Conservation (phyloP, 2,113 vertebrate species). For the Etia nguti region DNA sequence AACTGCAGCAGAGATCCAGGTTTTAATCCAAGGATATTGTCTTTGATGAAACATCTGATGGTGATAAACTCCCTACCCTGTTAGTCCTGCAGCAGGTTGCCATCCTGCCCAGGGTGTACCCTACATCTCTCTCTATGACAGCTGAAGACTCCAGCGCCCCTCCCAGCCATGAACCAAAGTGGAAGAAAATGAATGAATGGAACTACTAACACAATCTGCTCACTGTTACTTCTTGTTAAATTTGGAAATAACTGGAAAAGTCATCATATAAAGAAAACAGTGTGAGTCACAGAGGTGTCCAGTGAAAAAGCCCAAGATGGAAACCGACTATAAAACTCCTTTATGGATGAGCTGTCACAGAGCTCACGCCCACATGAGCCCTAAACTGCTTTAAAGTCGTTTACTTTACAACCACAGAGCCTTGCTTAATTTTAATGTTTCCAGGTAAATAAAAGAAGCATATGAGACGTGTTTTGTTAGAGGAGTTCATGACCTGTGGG, state of each 20-base stretch:
- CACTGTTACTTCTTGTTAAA: neutral
- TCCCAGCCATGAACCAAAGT: neutral
- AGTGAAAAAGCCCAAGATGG: neutral
- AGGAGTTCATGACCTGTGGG: neutral
- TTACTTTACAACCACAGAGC: neutral
- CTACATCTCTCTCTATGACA: neutral
- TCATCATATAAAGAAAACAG: neutral
- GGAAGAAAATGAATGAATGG: neutral
- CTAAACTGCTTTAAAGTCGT: neutral
- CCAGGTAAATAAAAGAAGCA: neutral
- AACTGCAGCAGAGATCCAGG: neutral
- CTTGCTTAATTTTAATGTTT: neutral
- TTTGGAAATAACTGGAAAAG: neutral
- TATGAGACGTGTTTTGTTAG: neutral
- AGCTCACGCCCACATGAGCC: neutral
- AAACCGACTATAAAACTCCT: fast-evolving
- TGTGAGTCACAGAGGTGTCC: neutral
- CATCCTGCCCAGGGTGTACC: neutral
- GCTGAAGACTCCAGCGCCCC: neutral
- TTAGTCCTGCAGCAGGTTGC: neutral
- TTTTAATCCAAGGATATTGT: neutral
- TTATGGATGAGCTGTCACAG: neutral
- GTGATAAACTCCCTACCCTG: neutral
- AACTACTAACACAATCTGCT: fast-evolving
- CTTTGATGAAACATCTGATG: neutral